These are phyloP conservation scores for Tenebrosternarchus preto DNA, from an alignment of 2,113 vertebrate species.

Conservation along the genomic window DNA sequence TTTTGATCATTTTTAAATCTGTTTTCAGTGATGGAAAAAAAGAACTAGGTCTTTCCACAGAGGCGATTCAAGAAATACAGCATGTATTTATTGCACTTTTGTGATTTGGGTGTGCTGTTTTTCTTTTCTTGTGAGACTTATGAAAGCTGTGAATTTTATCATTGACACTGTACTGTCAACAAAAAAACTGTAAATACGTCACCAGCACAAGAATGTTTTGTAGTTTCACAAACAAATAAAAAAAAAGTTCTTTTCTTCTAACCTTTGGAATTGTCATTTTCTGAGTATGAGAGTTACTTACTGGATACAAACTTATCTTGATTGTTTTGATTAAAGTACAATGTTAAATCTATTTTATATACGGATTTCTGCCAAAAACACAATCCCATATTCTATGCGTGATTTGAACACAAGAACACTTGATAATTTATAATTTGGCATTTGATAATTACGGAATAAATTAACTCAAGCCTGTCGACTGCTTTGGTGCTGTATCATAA, in stretches of 20 bases:
- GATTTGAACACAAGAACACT: no score
- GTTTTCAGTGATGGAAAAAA: slow-evolving; percentile 55
- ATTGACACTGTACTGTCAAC: slow-evolving; percentile 75
- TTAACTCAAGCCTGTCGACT: no score
- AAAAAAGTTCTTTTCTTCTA: slow-evolving; percentile 72
- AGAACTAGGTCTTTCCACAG: slow-evolving; percentile 56
- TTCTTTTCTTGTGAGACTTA: slow-evolving; percentile 66
- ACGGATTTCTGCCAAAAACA: no score
- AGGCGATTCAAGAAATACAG: slow-evolving; percentile 60
- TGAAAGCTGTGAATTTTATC: slow-evolving; percentile 82
- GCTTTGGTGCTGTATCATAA: no score
- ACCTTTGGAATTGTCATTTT: slow-evolving; percentile 13
- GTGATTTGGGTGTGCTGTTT: slow-evolving; percentile 74
- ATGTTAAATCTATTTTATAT: no score
- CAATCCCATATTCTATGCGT: no score
- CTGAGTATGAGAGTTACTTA: not conserved
- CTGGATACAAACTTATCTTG: not conserved
- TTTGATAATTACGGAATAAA: no score
- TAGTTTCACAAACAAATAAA: slow-evolving; percentile 81
- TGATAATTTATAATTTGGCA: no score
- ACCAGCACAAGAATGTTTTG: slow-evolving; percentile 80
- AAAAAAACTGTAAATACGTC: slow-evolving; percentile 81
- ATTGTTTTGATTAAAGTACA: slow-evolving; percentile 7
- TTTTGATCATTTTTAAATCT: slow-evolving; percentile 55
- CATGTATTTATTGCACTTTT: slow-evolving; percentile 81